Conservation (phyloP, 2,113 vertebrate genomes). For the Nannobrachium achirus region DNA sequence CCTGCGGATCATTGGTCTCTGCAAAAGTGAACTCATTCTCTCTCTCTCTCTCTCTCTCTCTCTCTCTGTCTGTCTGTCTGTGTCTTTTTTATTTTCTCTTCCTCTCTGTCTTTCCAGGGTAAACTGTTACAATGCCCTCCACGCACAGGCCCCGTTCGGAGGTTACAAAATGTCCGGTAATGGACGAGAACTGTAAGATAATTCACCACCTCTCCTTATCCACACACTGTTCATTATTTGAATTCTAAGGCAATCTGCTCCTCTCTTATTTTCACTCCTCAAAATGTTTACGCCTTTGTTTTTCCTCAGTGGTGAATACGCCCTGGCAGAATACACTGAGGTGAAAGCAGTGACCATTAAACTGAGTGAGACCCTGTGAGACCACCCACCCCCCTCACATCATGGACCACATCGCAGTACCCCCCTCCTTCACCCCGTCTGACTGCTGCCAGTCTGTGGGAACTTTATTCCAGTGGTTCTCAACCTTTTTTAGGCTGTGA, state of each 20-base stretch:
- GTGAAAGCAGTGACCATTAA: slow-evolving; percentile 96
- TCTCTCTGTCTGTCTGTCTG: not conserved
- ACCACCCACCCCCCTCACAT: not conserved
- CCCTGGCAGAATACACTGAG: slow-evolving; percentile 90
- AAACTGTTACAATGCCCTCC: slow-evolving; percentile 95
- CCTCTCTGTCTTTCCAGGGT: slow-evolving; percentile 79
- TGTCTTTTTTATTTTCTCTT: no score
- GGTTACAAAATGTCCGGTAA: slow-evolving; percentile 97
- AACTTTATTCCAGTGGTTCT: no score
- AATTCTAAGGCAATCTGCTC: no score
- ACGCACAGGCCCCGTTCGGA: slow-evolving; percentile 91
- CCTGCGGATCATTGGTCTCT: no score
- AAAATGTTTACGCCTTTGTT: slow-evolving; percentile 35
- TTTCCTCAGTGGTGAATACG: slow-evolving; percentile 89
- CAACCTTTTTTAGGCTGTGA: no score
- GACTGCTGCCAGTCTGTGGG: no score
- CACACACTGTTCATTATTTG: no score
- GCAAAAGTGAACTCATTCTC: no score
- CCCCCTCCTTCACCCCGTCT: no score
- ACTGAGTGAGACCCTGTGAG: slow-evolving; percentile 86
- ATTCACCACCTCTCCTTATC: no score
- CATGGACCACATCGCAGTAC: no score
- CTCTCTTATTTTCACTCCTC: no score
- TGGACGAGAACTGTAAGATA: slow-evolving; percentile 93
- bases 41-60: not conserved